phyloP scores from a whole-genome alignment of 2,888 invertebrate genomes.

The Andrena hattorfiana region DNA sequence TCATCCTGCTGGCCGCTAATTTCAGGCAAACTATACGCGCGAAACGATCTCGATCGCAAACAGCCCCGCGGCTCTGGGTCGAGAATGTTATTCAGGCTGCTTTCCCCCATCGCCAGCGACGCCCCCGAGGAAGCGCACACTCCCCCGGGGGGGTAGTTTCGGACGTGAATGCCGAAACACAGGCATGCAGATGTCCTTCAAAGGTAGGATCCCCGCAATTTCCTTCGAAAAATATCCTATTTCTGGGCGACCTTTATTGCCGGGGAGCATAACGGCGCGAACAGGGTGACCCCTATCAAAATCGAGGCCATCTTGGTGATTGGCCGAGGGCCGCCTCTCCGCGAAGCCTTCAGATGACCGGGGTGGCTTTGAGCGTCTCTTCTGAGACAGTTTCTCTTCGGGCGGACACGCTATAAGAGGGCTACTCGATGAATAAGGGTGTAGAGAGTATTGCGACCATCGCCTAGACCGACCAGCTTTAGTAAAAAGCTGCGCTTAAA shows the following conservation, averaged over 20 bases:
- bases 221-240: conserved; percentile 17
- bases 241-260: background rate
- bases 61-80: conserved; percentile 43
- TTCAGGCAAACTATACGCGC: background rate
- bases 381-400: background rate
- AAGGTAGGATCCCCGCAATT: background rate
- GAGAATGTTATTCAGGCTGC: background rate
- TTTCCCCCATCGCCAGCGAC: no score
- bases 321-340: background rate
- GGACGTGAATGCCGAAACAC: conserved; percentile 15
- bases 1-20: conserved; percentile 25
- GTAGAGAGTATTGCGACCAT: background rate
- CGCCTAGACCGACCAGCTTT: background rate
- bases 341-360: background rate
- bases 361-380: background rate
- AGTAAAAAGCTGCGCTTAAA: background rate
- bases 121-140: background rate
- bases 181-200: background rate
- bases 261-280: background rate
- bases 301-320: conserved; percentile 40
- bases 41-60: conserved; percentile 3
- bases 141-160: background rate
- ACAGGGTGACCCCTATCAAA: conserved; percentile 4
- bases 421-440: background rate
- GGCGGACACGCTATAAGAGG: conserved; percentile 1